These are phyloP conservation scores for Hydropsyche tenuis DNA, from an alignment of 1,140 invertebrate genomes.

Conservation along the genomic window DNA sequence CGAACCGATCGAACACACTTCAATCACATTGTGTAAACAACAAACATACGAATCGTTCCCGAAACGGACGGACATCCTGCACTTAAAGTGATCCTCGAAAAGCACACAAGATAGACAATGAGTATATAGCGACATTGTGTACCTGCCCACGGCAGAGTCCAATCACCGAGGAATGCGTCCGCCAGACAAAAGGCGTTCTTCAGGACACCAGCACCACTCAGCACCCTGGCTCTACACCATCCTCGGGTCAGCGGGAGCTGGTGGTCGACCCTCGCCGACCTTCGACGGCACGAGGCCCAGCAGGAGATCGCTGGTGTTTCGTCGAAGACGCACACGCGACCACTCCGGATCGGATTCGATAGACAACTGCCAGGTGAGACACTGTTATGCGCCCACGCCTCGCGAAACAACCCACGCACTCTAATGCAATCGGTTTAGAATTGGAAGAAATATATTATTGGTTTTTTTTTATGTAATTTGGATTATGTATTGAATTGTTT, in stretches of 20 bases:
- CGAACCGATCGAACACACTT: too few species aligned
- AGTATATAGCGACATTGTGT: neutral
- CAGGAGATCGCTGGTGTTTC: neutral
- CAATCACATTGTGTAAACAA: too few species aligned
- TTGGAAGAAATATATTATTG: too few species aligned
- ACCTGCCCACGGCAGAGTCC: constrained; percentile 15
- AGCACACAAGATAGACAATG: too few species aligned
- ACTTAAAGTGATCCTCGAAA: too few species aligned
- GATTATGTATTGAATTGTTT: neutral
- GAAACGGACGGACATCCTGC: too few species aligned
- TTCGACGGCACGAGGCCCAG: neutral
- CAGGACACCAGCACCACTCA: neutral
- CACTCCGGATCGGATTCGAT: too few species aligned
- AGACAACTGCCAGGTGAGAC: constrained; percentile 14
- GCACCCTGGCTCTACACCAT: neutral
- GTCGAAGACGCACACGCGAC: neutral
- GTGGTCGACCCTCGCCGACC: neutral
- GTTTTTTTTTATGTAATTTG: neutral
- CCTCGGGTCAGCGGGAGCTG: neutral
- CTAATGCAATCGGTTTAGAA: too few species aligned
- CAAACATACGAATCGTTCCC: too few species aligned
- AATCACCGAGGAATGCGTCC: neutral
- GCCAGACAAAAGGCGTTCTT: constrained; percentile 12
- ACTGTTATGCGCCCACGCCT: neutral
- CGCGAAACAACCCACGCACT: neutral